A percentile compares a stretch with the other conserved stretches of the same genome.
Evolutionary conservation across 2,113 vertebrate genomes (phyloP).

Genomic region (Passer montanus): DNA sequence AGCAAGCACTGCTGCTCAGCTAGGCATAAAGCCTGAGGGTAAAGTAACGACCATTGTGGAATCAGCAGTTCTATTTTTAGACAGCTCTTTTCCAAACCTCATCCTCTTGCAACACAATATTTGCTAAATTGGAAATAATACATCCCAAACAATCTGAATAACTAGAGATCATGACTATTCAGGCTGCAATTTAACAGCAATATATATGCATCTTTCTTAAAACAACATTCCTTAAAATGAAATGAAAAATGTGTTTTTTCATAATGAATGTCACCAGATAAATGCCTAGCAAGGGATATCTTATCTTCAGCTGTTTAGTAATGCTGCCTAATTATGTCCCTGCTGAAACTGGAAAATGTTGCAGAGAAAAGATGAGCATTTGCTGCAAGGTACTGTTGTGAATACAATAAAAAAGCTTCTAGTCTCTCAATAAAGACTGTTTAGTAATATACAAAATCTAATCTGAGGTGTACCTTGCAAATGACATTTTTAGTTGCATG

Average conservation of each 20-base stretch:
- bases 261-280: not conserved
- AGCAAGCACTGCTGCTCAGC: conserved; percentile 19
- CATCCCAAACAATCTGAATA: not conserved
- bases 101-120: not conserved
- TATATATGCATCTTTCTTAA: not conserved
- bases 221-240: not conserved
- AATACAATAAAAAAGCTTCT: not conserved
- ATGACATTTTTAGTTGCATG: not conserved
- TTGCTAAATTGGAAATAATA: conserved; percentile 29
- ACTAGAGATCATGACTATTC: not conserved
- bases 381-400: not conserved
- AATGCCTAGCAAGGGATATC: not conserved
- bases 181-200: not conserved
- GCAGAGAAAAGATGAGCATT: not conserved
- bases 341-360: not conserved
- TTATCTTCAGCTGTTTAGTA: not conserved
- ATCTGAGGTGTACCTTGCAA: not conserved
- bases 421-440: not conserved
- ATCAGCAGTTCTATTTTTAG: conserved; percentile 70
- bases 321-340: conserved; percentile 1
- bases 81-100: conserved; percentile 2
- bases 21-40: conserved; percentile 51
- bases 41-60: conserved; percentile 32
- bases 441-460: not conserved
- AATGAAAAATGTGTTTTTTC: not conserved